Conservation (phyloP, 2,888 invertebrate genomes). For the Megaustenia siamemsis region DNA sequence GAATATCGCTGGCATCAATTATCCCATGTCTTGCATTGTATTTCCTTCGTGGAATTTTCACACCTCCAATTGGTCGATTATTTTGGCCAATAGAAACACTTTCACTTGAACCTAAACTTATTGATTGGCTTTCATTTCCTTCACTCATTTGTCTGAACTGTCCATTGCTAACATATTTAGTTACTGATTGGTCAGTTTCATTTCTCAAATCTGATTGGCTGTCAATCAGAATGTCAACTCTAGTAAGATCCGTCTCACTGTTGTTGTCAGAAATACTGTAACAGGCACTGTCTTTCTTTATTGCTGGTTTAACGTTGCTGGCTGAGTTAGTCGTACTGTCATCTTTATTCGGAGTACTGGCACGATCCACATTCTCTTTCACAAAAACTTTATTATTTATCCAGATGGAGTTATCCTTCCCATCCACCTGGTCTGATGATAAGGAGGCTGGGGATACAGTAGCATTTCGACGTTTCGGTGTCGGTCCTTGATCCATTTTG, state of each 20-base stretch:
- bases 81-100: slow-evolving; percentile 16
- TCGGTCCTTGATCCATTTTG: background rate
- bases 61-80: background rate
- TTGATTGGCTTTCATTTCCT: slow-evolving; percentile 10
- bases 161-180: background rate
- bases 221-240: slow-evolving; percentile 6
- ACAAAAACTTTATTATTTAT: background rate
- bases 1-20: slow-evolving; percentile 36
- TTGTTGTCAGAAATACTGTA: slow-evolving; percentile 46
- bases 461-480: slow-evolving; percentile 38
- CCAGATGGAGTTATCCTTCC: background rate
- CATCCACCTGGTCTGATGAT: background rate
- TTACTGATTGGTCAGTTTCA: slow-evolving; percentile 32
- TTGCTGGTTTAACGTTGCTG: slow-evolving; percentile 2
- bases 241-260: slow-evolving; percentile 46
- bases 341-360: background rate
- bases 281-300: slow-evolving; percentile 54
- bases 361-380: background rate
- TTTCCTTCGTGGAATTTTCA: slow-evolving; percentile 27
- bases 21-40: slow-evolving; percentile 34
- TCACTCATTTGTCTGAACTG: slow-evolving; percentile 1
- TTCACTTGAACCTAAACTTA: slow-evolving; percentile 11
- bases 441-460: slow-evolving; percentile 31
- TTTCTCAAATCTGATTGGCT: slow-evolving; percentile 31
- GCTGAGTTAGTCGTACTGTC: background rate